Evolutionary conservation across 2,113 vertebrate genomes (phyloP), one percentile per base, ranked within the genome.

Genomic region (Protobothrops mucrosquamatus): DNA sequence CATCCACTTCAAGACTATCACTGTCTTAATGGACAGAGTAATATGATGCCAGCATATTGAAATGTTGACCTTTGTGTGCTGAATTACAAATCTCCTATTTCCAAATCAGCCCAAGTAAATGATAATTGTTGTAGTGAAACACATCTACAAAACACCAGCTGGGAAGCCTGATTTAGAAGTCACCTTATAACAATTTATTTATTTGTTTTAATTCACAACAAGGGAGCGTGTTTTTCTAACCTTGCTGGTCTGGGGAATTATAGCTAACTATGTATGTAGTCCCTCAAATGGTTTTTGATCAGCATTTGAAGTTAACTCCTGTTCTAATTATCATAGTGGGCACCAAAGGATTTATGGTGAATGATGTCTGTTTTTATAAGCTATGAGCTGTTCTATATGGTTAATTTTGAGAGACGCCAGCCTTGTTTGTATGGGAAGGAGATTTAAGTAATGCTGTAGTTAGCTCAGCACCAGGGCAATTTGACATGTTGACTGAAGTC

Each of bases 401-500:
- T 92, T 48, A 0, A 93, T 93, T 95, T 93, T 90, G 94, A 94
- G 96, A 92, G 96, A 93, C 88, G 52, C 87, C 1, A 94, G 95
- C 85, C 94, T 91, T 91, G 92, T 94, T 85, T 43, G 5, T 7
- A 93, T 0, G 74, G 81, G 94, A 93, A 93, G 87, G 43, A 96
- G 93, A 95, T 95, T 95, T 64, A 95, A 96, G 94, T 93, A 96
- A 91, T 94, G 74, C 91, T 0, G 92, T 94, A 93, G 93, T 95
- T 95, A 94, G 94, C 69, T 20, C 94, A 46, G 92, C 7, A 92
- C 94, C 93, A 92, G 90, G 91, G 26, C 90, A 96, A 94, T 95
- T 95, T 96, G 74, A 95, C 91, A 94, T 89, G 92, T 93, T 96
- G 97, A 95, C 95, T 94, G 93, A 94, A 95, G 94, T 93, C 93